Conservation (phyloP, 1,140 invertebrate genomes). For the Drepana arcuata region DNA sequence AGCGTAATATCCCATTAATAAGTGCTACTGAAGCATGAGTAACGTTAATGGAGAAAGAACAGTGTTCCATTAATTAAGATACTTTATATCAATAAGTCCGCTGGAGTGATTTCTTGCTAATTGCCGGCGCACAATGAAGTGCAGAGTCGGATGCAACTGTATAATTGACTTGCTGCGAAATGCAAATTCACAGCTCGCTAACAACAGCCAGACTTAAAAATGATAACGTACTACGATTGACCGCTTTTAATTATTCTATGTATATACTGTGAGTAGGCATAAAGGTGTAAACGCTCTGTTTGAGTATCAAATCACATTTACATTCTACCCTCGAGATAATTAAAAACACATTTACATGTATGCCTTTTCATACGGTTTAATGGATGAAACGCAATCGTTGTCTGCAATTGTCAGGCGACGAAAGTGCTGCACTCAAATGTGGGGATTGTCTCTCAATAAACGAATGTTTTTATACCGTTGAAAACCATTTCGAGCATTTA, state of each 20-base stretch:
- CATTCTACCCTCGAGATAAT: slow-evolving; percentile 28
- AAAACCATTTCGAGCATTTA: too few species aligned
- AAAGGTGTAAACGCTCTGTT: slow-evolving; percentile 29
- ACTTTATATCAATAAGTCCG: slow-evolving; percentile 53
- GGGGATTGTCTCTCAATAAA: too few species aligned
- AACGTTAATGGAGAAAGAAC: too few species aligned
- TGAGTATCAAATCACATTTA: slow-evolving; percentile 34
- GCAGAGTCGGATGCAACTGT: slow-evolving; percentile 37
- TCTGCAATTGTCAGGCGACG: too few species aligned
- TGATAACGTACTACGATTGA: slow-evolving; percentile 39
- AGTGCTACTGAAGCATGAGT: too few species aligned
- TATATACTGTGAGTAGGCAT: slow-evolving; percentile 31
- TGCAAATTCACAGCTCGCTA: slow-evolving; percentile 38
- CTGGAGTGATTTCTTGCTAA: slow-evolving; percentile 55
- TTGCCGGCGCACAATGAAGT: slow-evolving; percentile 41
- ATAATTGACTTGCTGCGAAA: slow-evolving; percentile 26
- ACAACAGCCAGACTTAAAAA: slow-evolving; percentile 31
- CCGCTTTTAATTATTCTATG: slow-evolving; percentile 47
- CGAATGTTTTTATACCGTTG: too few species aligned
- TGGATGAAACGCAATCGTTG: slow-evolving; percentile 22
- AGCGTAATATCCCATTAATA: too few species aligned
- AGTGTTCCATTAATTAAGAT: slow-evolving; percentile 50
- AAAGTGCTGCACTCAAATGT: too few species aligned
- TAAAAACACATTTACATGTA: slow-evolving; percentile 41
- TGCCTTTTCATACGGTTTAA: slow-evolving; percentile 19